phyloP scores from a whole-genome alignment of 2,888 invertebrate genomes.

The Oxytorus armatus region DNA sequence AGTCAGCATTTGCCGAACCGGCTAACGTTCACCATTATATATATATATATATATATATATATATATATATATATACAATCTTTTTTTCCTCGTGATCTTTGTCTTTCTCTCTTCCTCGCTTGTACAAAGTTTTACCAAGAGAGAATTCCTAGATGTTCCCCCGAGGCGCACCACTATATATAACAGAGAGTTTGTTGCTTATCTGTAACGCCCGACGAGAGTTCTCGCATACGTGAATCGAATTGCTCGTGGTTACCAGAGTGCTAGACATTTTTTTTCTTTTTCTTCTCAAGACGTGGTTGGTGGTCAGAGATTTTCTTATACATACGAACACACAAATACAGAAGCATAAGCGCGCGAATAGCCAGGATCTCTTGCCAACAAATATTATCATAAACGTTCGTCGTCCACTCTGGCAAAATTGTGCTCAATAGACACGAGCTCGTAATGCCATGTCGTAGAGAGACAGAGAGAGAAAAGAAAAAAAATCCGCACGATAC shows the following conservation, averaged over 20 bases:
- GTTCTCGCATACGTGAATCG: constrained; percentile 55
- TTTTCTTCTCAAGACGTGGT: constrained; percentile 30
- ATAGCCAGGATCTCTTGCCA: too few relatives aligned
- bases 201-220: constrained; percentile 59
- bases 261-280: constrained; percentile 5
- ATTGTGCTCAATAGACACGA: constrained; percentile 46
- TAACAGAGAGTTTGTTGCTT: constrained; percentile 22
- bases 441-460: constrained; percentile 52
- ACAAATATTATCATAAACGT: background rate
- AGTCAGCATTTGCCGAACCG: constrained; percentile 16
- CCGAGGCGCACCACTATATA: too few relatives aligned
- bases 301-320: constrained; percentile 37
- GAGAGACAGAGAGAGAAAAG: constrained; percentile 4
- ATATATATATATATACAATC: too few relatives aligned
- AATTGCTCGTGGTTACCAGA: constrained; percentile 37
- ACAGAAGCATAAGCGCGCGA: too few relatives aligned
- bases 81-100: too few relatives aligned
- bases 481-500: constrained; percentile 12
- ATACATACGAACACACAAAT: constrained; percentile 31
- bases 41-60: too few relatives aligned
- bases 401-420: constrained; percentile 27
- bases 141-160: background rate
- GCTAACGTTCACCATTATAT: too few relatives aligned
- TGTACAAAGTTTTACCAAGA: too few relatives aligned
- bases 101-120: too few relatives aligned